Evolutionary conservation across 2,113 vertebrate species (phyloP), one percentile per base, ranked within the genome.

Genomic region (Arenaria interpres): DNA sequence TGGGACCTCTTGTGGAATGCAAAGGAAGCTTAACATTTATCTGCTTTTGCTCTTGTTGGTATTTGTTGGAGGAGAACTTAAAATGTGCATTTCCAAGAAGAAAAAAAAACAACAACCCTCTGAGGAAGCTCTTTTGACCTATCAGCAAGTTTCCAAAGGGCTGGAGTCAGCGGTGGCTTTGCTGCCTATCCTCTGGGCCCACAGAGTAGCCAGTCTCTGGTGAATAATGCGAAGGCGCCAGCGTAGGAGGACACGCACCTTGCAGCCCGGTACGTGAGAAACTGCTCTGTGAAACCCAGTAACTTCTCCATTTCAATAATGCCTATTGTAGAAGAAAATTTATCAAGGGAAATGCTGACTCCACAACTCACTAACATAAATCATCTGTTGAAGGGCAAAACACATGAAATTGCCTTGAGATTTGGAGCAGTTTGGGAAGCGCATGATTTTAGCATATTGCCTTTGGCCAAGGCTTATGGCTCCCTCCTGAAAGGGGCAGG

Each of bases 1-100:
- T 97, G 92, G 93, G 95, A 97, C 95, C 92, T 95, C 94, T 96
- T 87, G 91, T 97, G 97, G 96, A 97, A 97, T 76, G 66, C 71
- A 89, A 95, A 92, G 94, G 93, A 93, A 97, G 74, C 94, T 97
- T 92, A 93, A 76, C 62, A 50, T 96, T 94, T 93, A 89, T 94
- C 87, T 95, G 87, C 53, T 51, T 84, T 74, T 94, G 62, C 50
- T 91, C 67, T 73, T 9, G 0, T 23, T 41, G 50, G 48, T 66
- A 62, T 62, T 88, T 95, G 37, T 72, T 85, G 77, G 74, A 96
- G 67, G 11, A 91, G 41, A 37, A 88, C n/a, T 54, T 82, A 35
- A 85, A 92, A 88, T 10, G 30, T 37, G 22, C 71, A 83, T 66
- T 60, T 92, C 71, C 62, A 75, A 85, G 48, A 46, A 35, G 24